Evolutionary conservation across 2,797 vertebrate genomes (phyloP).

Genomic region (Xiphophorus birchmanni): DNA sequence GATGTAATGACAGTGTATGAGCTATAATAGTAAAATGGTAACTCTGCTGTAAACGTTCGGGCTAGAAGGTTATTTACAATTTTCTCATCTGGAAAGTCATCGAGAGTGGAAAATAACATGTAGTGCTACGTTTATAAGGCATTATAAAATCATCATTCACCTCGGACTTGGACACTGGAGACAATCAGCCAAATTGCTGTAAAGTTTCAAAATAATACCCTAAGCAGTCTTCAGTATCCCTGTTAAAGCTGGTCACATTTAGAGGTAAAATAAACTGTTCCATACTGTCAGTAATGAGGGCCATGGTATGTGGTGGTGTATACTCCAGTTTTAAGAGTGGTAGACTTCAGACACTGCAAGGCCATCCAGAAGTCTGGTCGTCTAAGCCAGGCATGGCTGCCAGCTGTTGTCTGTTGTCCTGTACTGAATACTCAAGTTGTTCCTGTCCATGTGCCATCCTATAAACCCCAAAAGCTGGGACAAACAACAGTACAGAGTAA

Average conservation of each 20-base stretch:
- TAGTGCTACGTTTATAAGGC: background rate
- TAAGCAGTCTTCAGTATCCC: constrained; percentile 14
- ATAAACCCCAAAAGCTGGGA: constrained; percentile 59
- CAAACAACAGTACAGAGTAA: constrained; percentile 46
- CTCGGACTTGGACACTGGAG: background rate
- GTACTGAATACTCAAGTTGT: constrained; percentile 39
- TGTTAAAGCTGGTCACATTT: constrained; percentile 48
- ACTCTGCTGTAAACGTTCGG: background rate
- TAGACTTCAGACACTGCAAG: constrained; percentile 60
- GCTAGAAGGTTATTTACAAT: background rate
- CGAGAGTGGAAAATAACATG: background rate
- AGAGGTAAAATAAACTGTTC: constrained; percentile 55
- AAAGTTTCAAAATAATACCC: constrained; percentile 23
- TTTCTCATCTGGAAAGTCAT: background rate
- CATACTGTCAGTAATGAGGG: constrained; percentile 63
- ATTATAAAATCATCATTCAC: background rate
- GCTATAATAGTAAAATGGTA: background rate
- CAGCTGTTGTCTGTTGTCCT: constrained; percentile 68
- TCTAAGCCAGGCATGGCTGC: constrained; percentile 61
- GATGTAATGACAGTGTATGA: background rate
- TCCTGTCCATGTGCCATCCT: constrained; percentile 40
- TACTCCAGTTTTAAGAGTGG: constrained; percentile 43
- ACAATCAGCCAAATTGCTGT: constrained; percentile 11
- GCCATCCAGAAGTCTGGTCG: constrained; percentile 53
- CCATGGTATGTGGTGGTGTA: constrained; percentile 44